Percentiles rank a stretch among this genome's conserved stretches.
phyloP scores from a whole-genome alignment of 2,797 vertebrate genomes.

The Mormyrops attenuatus region DNA sequence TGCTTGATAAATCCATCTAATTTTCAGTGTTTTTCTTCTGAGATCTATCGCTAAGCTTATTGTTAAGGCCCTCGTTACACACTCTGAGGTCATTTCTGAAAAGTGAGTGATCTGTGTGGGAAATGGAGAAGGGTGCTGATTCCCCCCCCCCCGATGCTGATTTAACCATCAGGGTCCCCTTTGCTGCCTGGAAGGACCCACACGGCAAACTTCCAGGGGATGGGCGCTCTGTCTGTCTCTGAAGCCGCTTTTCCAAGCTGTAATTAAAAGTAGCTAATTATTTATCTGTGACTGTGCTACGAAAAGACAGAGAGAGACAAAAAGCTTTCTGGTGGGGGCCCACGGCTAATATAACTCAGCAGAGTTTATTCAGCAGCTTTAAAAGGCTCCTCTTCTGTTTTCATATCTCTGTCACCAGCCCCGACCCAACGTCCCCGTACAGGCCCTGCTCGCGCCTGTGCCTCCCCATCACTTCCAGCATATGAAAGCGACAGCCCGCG shows the following conservation, averaged over 20 bases:
- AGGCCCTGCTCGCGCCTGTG: slow-evolving; percentile 37
- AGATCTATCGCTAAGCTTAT: neutral
- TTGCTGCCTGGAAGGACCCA: neutral
- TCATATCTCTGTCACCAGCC: slow-evolving; percentile 68
- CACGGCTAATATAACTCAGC: slow-evolving; percentile 55
- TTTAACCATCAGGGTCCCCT: neutral
- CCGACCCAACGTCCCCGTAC: slow-evolving; percentile 53
- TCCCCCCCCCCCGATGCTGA: neutral
- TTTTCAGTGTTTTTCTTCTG: too few species aligned
- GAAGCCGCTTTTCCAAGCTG: slow-evolving; percentile 53
- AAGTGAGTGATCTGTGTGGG: neutral
- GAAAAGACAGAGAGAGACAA: slow-evolving; percentile 45
- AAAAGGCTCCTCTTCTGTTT: slow-evolving; percentile 50
- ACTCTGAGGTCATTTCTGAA: neutral
- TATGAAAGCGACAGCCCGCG: slow-evolving; percentile 55
- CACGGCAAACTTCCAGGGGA: neutral
- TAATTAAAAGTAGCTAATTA: slow-evolving; percentile 70
- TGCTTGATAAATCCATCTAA: neutral
- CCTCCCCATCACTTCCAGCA: slow-evolving; percentile 33
- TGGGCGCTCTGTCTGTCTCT: slow-evolving; percentile 23
- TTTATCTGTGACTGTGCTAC: slow-evolving; percentile 56
- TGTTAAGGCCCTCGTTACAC: neutral
- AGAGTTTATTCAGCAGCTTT: slow-evolving; percentile 48
- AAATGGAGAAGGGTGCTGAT: neutral
- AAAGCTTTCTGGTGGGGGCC: slow-evolving; percentile 36